Percentiles rank a stretch among this genome's conserved stretches.
Conservation (phyloP, 2,888 invertebrate species). For the Limnephilus rhombicus region DNA sequence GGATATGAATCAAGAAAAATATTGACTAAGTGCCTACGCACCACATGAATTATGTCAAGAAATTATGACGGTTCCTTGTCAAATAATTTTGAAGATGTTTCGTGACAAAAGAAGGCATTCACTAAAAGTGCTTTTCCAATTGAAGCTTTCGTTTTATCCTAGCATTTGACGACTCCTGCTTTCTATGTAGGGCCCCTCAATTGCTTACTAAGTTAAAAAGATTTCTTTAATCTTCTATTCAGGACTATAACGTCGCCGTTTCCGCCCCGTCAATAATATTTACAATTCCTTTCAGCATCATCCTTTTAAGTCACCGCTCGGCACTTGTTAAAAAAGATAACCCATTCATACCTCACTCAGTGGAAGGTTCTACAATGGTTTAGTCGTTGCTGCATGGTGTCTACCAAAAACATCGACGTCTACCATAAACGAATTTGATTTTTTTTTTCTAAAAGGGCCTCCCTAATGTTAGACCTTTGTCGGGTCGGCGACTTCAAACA, state of each 20-base stretch:
- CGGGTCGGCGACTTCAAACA: constrained; percentile 52
- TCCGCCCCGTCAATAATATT: constrained; percentile 49
- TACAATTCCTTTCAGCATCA: constrained; percentile 42
- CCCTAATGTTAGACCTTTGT: constrained; percentile 43
- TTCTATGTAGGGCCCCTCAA: background rate
- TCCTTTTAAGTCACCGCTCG: constrained; percentile 40
- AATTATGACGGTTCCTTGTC: background rate
- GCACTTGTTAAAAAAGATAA: constrained; percentile 20
- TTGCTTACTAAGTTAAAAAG: background rate
- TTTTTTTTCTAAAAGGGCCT: constrained; percentile 38
- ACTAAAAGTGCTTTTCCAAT: background rate
- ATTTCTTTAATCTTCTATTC: background rate
- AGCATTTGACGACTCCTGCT: background rate
- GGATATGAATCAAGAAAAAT: background rate
- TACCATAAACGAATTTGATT: constrained; percentile 27
- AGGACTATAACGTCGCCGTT: constrained; percentile 26
- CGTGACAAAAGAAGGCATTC: background rate
- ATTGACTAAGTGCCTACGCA: background rate
- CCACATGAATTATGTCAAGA: background rate
- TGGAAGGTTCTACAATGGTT: background rate
- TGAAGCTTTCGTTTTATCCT: background rate
- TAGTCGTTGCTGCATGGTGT: constrained; percentile 6
- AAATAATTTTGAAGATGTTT: background rate
- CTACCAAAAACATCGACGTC: constrained; percentile 4
- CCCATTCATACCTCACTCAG: background rate